These are phyloP conservation scores for Delichon dasypus DNA, from an alignment of 2,797 vertebrate genomes.

Conservation along the genomic window DNA sequence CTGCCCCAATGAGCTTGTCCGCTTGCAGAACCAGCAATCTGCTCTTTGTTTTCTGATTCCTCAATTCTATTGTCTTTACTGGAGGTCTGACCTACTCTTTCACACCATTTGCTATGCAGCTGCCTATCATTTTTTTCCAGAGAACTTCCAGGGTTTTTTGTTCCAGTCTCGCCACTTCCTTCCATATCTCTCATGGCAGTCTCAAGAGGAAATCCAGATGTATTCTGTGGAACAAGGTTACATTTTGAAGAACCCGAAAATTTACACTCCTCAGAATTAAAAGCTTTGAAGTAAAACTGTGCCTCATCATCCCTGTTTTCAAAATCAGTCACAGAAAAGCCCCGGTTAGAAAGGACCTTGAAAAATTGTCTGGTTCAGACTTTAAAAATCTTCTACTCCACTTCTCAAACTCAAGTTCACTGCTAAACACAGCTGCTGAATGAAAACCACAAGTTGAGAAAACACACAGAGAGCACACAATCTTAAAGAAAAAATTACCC, in stretches of 20 bases:
- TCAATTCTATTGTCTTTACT: neutral
- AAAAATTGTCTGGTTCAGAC: neutral
- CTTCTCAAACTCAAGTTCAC: neutral
- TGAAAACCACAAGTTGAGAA: neutral
- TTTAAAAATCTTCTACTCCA: neutral
- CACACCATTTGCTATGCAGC: neutral
- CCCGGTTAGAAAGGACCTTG: neutral
- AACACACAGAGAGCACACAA: neutral
- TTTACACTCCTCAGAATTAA: neutral
- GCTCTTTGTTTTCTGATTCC: constrained; percentile 6
- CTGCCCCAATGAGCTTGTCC: neutral
- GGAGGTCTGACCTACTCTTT: constrained; percentile 6
- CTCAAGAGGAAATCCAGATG: constrained; percentile 45
- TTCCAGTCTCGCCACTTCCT: constrained; percentile 31
- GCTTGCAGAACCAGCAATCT: constrained; percentile 12
- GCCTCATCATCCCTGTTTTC: neutral
- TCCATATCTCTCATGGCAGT: constrained; percentile 5
- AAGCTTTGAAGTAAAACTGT: neutral
- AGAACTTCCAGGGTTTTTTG: neutral
- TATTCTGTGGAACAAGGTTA: constrained; percentile 64
- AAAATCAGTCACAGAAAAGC: neutral
- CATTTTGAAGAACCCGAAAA: constrained; percentile 41
- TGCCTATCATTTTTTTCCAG: constrained; percentile 10
- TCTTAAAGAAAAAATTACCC: neutral
- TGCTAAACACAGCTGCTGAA: neutral